A percentile compares a stretch with the other conserved stretches of the same genome.
phyloP scores from a whole-genome alignment of 2,113 vertebrate genomes.

The Cochlearius cochlearius region DNA sequence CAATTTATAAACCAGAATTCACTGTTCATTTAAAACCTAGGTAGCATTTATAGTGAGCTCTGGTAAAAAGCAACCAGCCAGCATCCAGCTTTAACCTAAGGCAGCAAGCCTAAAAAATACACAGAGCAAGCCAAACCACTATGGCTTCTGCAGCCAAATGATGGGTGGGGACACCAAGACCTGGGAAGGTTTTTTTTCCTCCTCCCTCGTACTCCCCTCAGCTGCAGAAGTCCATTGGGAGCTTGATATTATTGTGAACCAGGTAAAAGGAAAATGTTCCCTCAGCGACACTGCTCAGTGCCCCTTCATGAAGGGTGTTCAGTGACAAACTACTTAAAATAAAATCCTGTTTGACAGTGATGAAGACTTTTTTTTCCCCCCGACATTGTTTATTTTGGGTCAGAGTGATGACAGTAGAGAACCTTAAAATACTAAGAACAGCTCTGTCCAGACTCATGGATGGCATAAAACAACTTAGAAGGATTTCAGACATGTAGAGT shows the following conservation, averaged over 20 bases:
- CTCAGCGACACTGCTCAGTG: not conserved
- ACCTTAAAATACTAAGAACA: not conserved
- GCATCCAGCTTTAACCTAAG: not conserved
- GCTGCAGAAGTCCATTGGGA: not conserved
- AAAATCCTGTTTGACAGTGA: not conserved
- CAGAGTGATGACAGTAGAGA: not conserved
- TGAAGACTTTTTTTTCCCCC: not conserved
- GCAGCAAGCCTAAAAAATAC: constrained; percentile 19
- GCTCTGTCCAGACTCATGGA: not conserved
- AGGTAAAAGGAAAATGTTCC: not conserved
- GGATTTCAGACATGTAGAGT: not conserved
- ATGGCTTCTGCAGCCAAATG: not conserved
- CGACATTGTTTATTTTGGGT: not conserved
- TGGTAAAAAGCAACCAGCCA: constrained; percentile 13
- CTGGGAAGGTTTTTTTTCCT: not conserved
- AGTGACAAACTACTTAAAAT: not conserved
- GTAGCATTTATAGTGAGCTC: constrained; percentile 21
- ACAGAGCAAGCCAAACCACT: constrained; percentile 39
- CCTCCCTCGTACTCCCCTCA: not conserved
- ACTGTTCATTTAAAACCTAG: constrained; percentile 2
- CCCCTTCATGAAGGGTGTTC: not conserved
- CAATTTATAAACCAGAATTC: constrained; percentile 20
- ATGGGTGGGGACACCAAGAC: constrained; percentile 9
- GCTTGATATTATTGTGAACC: not conserved
- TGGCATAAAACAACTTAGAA: not conserved